Evolutionary conservation across 1,140 invertebrate species (phyloP).

Genomic region (Caenorhabditis brenneri): DNA sequence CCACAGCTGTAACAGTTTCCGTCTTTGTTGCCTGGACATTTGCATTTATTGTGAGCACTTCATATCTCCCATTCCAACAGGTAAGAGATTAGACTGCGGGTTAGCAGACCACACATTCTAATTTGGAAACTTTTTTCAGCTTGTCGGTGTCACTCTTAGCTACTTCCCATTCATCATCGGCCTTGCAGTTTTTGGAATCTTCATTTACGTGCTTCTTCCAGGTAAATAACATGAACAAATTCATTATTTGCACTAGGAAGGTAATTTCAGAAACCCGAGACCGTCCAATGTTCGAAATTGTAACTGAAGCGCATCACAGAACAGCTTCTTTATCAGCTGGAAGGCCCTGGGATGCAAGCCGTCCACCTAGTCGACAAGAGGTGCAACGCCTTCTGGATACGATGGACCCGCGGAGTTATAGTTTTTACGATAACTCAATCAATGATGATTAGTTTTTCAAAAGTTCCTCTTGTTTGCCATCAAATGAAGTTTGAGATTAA

Average conservation of each 20-base stretch:
- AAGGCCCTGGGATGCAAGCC: constrained; percentile 48
- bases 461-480: too few species aligned
- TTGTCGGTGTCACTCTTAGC: constrained; percentile 66
- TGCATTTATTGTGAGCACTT: constrained; percentile 65
- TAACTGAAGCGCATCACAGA: constrained; percentile 38
- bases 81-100: too few species aligned
- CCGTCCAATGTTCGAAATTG: constrained; percentile 41
- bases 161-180: constrained; percentile 68
- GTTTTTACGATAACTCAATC: background rate
- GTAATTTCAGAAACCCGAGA: constrained; percentile 42
- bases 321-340: constrained; percentile 35
- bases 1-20: constrained; percentile 63
- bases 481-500: background rate
- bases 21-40: constrained; percentile 69
- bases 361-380: constrained; percentile 40
- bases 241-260: too few species aligned
- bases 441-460: background rate
- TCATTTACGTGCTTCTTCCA: constrained; percentile 64
- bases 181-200: constrained; percentile 59
- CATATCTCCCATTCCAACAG: constrained; percentile 69
- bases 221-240: too few species aligned
- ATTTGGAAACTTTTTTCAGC: constrained; percentile 58
- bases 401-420: constrained; percentile 35
- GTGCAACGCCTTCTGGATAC: constrained; percentile 39
- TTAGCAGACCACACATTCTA: too few species aligned